Conservation (phyloP, 2,113 vertebrate species). For the Myrmophylax atrothorax region DNA sequence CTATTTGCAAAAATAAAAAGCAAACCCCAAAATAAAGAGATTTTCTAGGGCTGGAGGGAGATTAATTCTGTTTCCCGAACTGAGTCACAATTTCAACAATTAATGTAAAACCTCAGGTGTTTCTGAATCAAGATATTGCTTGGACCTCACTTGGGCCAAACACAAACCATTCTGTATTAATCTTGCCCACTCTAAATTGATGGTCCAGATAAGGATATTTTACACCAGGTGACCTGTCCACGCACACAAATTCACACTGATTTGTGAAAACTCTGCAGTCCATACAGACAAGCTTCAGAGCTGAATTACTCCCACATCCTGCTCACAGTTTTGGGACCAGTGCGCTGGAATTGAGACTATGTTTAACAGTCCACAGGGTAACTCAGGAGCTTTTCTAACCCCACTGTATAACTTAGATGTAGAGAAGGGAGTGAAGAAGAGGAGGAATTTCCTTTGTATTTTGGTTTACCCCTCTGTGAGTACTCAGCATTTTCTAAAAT, state of each 20-base stretch:
- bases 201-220: neutral
- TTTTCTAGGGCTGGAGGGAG: neutral
- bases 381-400: neutral
- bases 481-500: neutral
- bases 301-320: neutral
- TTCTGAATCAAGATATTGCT: neutral
- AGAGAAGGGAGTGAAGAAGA: neutral
- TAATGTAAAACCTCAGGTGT: neutral
- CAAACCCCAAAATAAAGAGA: neutral
- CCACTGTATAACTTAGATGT: neutral
- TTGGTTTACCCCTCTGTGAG: neutral
- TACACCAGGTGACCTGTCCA: neutral
- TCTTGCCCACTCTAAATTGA: neutral
- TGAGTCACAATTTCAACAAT: neutral
- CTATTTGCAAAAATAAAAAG: neutral
- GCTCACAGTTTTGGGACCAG: too few species aligned
- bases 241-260: neutral
- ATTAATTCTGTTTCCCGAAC: neutral
- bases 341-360: fast-evolving
- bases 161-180: neutral
- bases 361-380: neutral
- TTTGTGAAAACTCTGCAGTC: neutral
- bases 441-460: neutral
- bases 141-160: neutral
- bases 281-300: fast-evolving